These are phyloP conservation scores for Loripinus fragilis DNA, from an alignment of 2,888 invertebrate genomes.

Conservation along the genomic window DNA sequence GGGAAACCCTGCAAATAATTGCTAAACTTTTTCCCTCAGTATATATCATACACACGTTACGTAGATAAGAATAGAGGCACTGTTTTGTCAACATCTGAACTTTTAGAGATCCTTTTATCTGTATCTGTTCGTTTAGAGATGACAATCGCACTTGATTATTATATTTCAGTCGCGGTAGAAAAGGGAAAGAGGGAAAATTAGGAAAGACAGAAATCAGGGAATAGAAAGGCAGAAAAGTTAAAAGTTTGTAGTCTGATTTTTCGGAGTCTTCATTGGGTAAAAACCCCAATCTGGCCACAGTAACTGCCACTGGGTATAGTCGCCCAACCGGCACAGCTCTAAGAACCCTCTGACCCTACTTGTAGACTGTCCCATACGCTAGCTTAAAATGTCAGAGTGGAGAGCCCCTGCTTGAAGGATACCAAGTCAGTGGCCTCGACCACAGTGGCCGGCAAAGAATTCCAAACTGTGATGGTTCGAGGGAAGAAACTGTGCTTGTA, in stretches of 20 bases:
- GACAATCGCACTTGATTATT: neutral
- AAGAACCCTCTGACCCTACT: neutral
- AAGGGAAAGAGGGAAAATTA: neutral
- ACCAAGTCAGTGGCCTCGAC: neutral
- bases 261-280: neutral
- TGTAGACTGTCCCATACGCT: neutral
- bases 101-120: neutral
- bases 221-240: neutral
- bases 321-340: neutral
- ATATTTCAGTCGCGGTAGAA: neutral
- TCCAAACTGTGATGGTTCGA: neutral
- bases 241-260: neutral
- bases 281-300: neutral
- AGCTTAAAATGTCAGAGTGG: neutral
- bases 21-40: too few species aligned
- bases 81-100: too few species aligned
- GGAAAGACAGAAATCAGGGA: neutral
- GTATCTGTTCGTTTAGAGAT: neutral
- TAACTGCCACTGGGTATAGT: neutral
- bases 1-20: too few species aligned
- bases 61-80: too few species aligned
- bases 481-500: neutral
- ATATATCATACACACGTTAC: too few species aligned
- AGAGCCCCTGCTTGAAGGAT: neutral
- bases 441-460: neutral